Evolutionary conservation across 53 echinoderm and acorn worm genomes (phyloP), one percentile per base, ranked within the genome.

Genomic region (Zoroaster sp.): DNA sequence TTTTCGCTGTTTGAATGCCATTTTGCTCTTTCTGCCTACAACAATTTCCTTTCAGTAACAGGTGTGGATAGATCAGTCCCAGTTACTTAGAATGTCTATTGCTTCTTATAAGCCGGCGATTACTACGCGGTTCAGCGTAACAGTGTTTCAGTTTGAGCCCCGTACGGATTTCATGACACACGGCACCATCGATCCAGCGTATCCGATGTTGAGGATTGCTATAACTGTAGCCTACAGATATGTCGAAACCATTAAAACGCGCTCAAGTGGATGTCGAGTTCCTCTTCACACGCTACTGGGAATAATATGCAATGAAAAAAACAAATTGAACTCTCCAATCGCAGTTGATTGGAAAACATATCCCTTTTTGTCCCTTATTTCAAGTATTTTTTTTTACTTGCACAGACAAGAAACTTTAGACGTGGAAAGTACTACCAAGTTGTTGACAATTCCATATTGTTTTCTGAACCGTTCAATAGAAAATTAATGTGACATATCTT

Each of bases 221-320:
- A 8, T 30, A 40, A 54, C 59, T 1, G n/a, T n/a, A 9, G 59
- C 55, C 34, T 10, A 21, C 32, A 25, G 59, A 39, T 13, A 59
- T n/a, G 25, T 55, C 59, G 54, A 78, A 20, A 78, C 78, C 59
- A 40, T 78, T 38, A 37, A 77, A 78, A 59, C 6, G 55, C 34
- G 78, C 23, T 78, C 78, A 78, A 59, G 36, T 59, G 63, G 78
- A 37, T 54, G 38, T 53, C 11, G 17, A 1, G 77, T 17, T 53
- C 54, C 12, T 36, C 4, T 36, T 77, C n/a, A 15, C 21, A 59
- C 53, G 47, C 77, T 34, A 35, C 54, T 14, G 59, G 78, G 51
- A 11, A 78, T 9, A 59, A 28, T 28, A 59, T 28, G 23, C 63
- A 0, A 11, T 21, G 28, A 28, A 59, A 28, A 59, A 28, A 59